Conservation (phyloP, 23 tunicate species). For the Phallusia fumigata region DNA sequence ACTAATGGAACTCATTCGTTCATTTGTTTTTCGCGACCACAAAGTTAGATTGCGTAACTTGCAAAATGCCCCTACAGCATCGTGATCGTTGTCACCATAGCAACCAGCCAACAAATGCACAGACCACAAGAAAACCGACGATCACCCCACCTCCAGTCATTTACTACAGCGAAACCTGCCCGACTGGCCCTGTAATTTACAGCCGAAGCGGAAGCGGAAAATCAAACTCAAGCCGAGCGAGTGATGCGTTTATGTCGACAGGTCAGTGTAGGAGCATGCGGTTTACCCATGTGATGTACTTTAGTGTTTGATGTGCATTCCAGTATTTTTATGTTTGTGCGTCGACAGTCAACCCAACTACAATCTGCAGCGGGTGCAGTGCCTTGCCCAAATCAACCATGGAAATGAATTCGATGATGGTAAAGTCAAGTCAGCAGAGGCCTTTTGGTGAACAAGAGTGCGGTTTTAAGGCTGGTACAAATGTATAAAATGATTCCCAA, state of each 20-base stretch:
- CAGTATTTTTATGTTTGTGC: background rate
- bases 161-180: constrained; percentile 71
- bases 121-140: constrained; percentile 12
- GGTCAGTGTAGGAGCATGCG: too few relatives aligned
- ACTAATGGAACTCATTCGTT: too few relatives aligned
- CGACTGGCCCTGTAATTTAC: constrained; percentile 48
- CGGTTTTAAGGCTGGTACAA: background rate
- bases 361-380: constrained; percentile 29
- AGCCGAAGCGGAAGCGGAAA: constrained; percentile 6
- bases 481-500: too few relatives aligned
- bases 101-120: background rate
- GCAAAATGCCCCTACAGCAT: too few relatives aligned
- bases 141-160: constrained; percentile 53
- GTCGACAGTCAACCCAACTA: constrained; percentile 16
- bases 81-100: constrained; percentile 21
- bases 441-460: constrained; percentile 65
- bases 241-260: constrained; percentile 5
- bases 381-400: constrained; percentile 62
- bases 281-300: too few relatives aligned
- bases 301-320: too few relatives aligned
- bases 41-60: too few relatives aligned
- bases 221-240: constrained; percentile 12
- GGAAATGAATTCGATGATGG: constrained; percentile 46
- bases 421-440: constrained; percentile 45
- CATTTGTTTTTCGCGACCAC: too few relatives aligned